A percentile compares a stretch with the other conserved stretches of the same genome.
Conservation (phyloP, 2,113 vertebrate species). For the Pipa parva region DNA sequence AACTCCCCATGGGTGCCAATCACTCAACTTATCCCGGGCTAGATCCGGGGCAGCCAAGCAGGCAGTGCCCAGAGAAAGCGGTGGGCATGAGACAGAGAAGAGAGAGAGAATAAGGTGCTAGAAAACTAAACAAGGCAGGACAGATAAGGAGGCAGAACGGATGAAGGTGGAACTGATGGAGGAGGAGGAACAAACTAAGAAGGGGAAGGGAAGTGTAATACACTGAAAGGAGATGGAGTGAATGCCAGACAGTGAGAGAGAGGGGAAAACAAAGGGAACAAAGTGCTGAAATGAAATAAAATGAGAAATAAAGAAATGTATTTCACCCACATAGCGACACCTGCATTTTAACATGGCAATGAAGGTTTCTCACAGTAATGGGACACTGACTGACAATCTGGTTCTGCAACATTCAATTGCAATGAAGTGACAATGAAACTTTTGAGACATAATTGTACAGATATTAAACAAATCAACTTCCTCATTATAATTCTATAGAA, state of each 20-base stretch:
- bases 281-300: neutral
- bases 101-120: conserved; percentile 5
- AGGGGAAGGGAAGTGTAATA: neutral
- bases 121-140: neutral
- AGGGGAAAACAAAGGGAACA: neutral
- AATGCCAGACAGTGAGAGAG: neutral
- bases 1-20: conserved; percentile 85
- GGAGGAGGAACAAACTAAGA: neutral
- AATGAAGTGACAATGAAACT: neutral
- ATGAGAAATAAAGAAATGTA: neutral
- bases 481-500: neutral
- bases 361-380: neutral
- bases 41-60: conserved; percentile 53
- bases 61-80: conserved; percentile 41
- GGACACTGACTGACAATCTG: neutral
- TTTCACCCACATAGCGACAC: neutral
- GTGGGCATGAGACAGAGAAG: conserved; percentile 47
- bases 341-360: neutral
- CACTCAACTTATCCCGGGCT: conserved; percentile 57
- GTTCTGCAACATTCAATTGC: neutral
- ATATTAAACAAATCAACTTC: neutral
- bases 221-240: no score
- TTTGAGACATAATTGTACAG: neutral
- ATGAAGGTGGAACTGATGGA: neutral
- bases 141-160: neutral